Base-by-base conservation (phyloP, 1,140 invertebrate genomes). In the Pseudobourletiella spinata region DNA sequence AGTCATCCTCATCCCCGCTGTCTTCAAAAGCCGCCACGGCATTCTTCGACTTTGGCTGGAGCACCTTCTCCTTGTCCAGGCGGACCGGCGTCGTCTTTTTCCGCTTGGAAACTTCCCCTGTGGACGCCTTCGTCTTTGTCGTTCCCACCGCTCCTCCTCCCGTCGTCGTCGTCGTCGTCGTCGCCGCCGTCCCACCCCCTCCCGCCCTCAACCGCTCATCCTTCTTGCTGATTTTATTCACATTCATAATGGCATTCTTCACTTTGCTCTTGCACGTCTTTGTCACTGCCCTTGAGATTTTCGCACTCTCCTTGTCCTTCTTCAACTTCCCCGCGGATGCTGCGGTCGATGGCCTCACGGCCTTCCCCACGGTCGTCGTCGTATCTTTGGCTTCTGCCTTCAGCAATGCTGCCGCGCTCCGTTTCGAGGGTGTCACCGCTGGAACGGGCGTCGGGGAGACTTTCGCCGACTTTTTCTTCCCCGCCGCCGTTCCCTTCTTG, bases 11-110 rank as follows among this genome's bases (percentile, higher is more conserved):
- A 35, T 66, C 60, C n/a, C 43, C 65, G 44, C 42, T 59, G 15
- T 57, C 48, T 43, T 61, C 58, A 30, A 28, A 35, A 14, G 51
- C 25, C 20, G 30, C 18, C 8, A 32, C 20, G 6, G 42, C 51
- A 56, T 70, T 70, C 55, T 67, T 70, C 2, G 68, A 48, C 43
- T 70, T 70, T 1, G 65, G 65, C 26, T 70, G 68, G 22, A 70
- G 42, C 28, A 70, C 61, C 32, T 70, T 70, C 22, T 57, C 59
- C 43, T 67, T 60, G 3, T 50, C 61, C 4, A 39, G 51, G 4
- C 16, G 11, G 15, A 50, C 39, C 42, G n/a, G n/a, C n/a, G 44
- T n/a, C 22, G 2, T 26, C 46, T 60, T 26, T 30, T 51, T 25
- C 8, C 20, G 25, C 55, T 57, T n/a, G n/a, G n/a, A n/a, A n/a